Evolutionary conservation across 2,888 invertebrate genomes (phyloP), one percentile per base, ranked within the genome.

Genomic region (Cactoblastis cactorum): DNA sequence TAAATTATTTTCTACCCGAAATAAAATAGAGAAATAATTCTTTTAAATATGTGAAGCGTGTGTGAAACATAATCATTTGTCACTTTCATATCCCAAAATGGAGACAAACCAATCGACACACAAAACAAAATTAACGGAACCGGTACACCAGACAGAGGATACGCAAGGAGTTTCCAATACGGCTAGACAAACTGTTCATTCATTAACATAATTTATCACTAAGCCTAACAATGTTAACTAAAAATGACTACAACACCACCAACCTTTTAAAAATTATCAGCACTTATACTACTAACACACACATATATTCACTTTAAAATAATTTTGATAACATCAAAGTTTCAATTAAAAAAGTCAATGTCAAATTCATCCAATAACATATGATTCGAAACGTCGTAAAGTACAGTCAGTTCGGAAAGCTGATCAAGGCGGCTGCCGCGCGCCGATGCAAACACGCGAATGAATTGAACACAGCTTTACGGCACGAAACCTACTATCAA

Each of bases 371-470:
- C 66, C 65, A 71, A 54, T 69, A 58, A 67, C 67, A 72, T n/a
- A n/a, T n/a, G n/a, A n/a, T n/a, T 77, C 77, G 77, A 77, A 71
- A 68, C 57, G 53, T 59, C 56, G 58, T 52, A 49, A 53, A 60
- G 58, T 57, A 61, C 51, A 61, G 55, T 62, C 58, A 61, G 55
- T 61, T 68, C 59, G 62, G 19, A 49, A 49, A 64, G 63, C 67
- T 65, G 65, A 59, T 61, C 54, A 61, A 77, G 71, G 67, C 83
- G 74, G 65, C 82, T 83, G 77, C 61, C 73, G 62, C 71, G 66
- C 62, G 61, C 73, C 70, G 73, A 67, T 74, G 81, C 83, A 71
- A 71, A 73, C 76, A 76, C 80, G 74, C 80, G 85, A 87, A 84
- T 87, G 87, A 83, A 77, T 78, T 67, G 63, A 53, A 48, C 54